Evolutionary conservation across 2,113 vertebrate species (phyloP).

Genomic region (Xenotilapia longispinis): DNA sequence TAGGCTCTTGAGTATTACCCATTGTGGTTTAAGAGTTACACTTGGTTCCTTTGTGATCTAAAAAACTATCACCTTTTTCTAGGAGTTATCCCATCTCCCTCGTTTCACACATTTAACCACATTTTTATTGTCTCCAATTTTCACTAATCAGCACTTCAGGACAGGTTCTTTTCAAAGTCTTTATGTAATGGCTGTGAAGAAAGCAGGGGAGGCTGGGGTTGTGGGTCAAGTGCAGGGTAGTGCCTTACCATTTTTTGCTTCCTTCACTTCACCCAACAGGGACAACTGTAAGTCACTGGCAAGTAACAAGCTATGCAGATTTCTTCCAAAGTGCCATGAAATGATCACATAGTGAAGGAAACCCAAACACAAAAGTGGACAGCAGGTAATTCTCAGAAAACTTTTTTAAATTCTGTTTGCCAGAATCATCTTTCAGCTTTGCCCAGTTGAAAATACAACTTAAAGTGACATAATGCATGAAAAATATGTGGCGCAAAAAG

Average conservation of each 20-base stretch:
- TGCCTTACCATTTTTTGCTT: neutral
- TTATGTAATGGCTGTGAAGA: neutral
- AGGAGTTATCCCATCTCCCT: neutral
- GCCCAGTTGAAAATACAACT: neutral
- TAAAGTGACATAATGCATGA: neutral
- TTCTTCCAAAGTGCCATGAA: neutral
- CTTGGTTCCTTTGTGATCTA: neutral
- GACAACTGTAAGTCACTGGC: neutral
- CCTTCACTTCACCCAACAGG: neutral
- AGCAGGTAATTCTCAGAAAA: neutral
- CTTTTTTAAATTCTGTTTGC: fast-evolving
- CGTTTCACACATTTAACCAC: neutral
- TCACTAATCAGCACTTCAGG: neutral
- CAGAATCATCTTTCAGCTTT: neutral
- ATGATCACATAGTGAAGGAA: neutral
- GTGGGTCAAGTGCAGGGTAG: neutral
- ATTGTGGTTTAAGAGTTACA: neutral
- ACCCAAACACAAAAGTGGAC: neutral
- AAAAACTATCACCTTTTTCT: neutral
- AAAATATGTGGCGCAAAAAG: neutral
- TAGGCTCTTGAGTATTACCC: neutral
- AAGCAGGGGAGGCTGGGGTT: neutral
- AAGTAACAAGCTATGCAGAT: neutral
- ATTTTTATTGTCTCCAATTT: neutral
- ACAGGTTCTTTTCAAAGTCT: neutral